phyloP scores from a whole-genome alignment of 2,113 vertebrate genomes.

The Picathartes gymnocephalus region DNA sequence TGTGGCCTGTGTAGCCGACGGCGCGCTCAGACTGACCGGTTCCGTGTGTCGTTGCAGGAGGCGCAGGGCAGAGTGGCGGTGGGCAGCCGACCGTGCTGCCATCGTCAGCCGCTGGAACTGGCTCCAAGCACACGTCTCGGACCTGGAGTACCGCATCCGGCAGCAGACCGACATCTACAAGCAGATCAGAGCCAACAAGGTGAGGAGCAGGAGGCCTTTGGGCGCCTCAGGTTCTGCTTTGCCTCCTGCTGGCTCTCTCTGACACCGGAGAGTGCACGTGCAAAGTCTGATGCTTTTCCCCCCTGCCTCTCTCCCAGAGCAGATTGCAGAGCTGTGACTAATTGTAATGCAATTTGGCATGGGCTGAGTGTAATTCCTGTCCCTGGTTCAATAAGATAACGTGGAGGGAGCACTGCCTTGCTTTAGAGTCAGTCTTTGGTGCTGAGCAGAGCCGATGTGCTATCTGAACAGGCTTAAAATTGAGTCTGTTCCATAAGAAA shows the following conservation, averaged over 20 bases:
- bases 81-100: constrained; percentile 90
- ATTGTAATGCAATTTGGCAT: not conserved
- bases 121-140: constrained; percentile 97
- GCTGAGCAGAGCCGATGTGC: not conserved
- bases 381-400: not conserved
- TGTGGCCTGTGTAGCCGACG: not conserved
- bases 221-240: not conserved
- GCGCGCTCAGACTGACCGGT: too few species aligned
- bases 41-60: constrained; percentile 75
- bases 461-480: not conserved
- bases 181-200: constrained; percentile 94
- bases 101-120: constrained; percentile 99
- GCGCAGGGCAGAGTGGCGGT: constrained; percentile 91
- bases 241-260: not conserved
- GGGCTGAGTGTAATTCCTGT: not conserved
- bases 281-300: not conserved
- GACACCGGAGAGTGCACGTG: fast-evolving
- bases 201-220: constrained; percentile 26
- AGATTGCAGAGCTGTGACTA: not conserved
- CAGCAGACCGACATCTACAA: constrained; percentile 97
- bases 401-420: not conserved
- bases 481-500: not conserved
- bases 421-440: not conserved
- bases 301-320: not conserved
- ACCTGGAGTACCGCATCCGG: constrained; percentile 97